These are phyloP conservation scores for Cactoblastis cactorum DNA, from an alignment of 2,888 invertebrate species.

Conservation along the genomic window DNA sequence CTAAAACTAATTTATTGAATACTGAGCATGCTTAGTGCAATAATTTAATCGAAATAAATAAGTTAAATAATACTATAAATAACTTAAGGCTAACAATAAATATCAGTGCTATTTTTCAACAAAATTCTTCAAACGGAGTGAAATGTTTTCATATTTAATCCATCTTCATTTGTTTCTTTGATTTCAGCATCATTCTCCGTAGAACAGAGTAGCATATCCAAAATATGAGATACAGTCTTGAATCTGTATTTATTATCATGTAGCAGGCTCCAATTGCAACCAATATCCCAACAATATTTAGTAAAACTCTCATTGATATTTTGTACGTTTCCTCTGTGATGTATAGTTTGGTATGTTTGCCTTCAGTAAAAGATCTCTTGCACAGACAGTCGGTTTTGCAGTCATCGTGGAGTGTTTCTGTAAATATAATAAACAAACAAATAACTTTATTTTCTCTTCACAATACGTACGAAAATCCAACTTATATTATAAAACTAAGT, in stretches of 20 bases:
- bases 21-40: constrained; percentile 26
- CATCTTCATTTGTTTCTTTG: constrained; percentile 40
- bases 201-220: constrained; percentile 64
- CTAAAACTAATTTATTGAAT: constrained; percentile 27
- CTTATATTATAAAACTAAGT: too few species aligned
- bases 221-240: constrained; percentile 60
- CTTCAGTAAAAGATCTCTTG: constrained; percentile 20
- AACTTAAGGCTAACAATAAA: constrained; percentile 31
- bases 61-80: too few species aligned
- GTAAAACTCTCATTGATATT: constrained; percentile 31
- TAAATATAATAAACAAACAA: constrained; percentile 16
- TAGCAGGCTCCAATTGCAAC: constrained; percentile 59
- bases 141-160: constrained; percentile 27
- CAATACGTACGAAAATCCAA: too few species aligned
- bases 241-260: constrained; percentile 56
- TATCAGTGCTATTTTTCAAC: constrained; percentile 22
- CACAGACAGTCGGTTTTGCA: constrained; percentile 40
- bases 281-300: constrained; percentile 52
- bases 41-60: constrained; percentile 28
- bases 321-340: constrained; percentile 18
- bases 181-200: constrained; percentile 49
- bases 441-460: not conserved
- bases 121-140: not conserved
- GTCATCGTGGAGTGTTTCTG: constrained; percentile 39
- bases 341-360: constrained; percentile 3